Evolutionary conservation across 2,888 invertebrate genomes (phyloP).

Genomic region (Tipula unca): DNA sequence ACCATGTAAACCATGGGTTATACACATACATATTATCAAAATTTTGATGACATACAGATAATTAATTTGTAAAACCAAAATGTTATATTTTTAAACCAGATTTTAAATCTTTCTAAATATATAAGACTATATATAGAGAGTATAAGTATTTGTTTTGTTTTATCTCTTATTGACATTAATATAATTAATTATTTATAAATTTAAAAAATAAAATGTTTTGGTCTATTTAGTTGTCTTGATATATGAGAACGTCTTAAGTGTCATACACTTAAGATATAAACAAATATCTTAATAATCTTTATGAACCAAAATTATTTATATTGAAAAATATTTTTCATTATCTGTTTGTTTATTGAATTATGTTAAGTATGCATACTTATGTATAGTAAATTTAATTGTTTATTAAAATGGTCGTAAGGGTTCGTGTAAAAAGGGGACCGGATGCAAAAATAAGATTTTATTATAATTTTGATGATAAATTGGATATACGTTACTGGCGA

Average conservation of each 20-base stretch:
- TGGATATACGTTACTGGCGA: too few relatives aligned
- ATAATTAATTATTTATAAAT: background rate
- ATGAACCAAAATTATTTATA: background rate
- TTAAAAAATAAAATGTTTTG: background rate
- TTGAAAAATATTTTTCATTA: background rate
- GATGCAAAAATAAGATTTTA: background rate
- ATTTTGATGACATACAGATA: background rate
- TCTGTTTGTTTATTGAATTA: background rate
- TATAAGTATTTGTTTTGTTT: background rate
- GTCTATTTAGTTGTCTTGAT: background rate
- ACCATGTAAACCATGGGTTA: background rate
- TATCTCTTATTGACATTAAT: background rate
- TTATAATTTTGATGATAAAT: too few relatives aligned
- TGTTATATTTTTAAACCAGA: background rate
- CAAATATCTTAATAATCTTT: background rate
- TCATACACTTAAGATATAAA: background rate
- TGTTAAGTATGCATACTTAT: background rate
- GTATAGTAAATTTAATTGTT: background rate
- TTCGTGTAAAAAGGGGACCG: background rate
- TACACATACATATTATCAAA: background rate
- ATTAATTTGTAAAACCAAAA: background rate
- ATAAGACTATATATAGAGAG: background rate
- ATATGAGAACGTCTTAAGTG: background rate
- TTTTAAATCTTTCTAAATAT: background rate
- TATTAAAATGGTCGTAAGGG: background rate